A percentile compares a stretch with the other conserved stretches of the same genome.
Conservation (phyloP, 1,140 invertebrate genomes). For the Drepana arcuata region DNA sequence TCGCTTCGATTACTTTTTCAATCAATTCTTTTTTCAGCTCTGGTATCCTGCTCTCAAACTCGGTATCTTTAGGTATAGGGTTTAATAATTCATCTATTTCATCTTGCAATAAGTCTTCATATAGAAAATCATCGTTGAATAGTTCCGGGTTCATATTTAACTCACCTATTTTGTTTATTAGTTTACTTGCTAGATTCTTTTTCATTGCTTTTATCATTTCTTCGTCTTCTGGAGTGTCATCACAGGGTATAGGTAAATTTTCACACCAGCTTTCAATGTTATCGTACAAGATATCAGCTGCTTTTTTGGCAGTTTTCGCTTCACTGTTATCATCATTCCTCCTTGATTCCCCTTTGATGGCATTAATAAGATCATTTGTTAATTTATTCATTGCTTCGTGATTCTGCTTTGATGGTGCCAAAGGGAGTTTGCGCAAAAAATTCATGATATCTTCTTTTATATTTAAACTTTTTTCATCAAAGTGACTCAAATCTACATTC, state of each 20-base stretch:
- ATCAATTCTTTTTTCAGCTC: constrained; percentile 11
- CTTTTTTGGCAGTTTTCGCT: too few relatives aligned
- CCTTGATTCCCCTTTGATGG: too few relatives aligned
- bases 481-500: too few relatives aligned
- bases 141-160: constrained; percentile 23
- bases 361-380: constrained; percentile 1
- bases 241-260: constrained; percentile 5
- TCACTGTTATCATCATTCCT: too few relatives aligned
- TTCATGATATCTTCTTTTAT: too few relatives aligned
- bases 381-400: too few relatives aligned
- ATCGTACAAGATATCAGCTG: constrained; percentile 6
- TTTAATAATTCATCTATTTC: constrained; percentile 17
- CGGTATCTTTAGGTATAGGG: constrained; percentile 7
- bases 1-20: constrained; percentile 12
- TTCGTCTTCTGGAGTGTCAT: constrained; percentile 2
- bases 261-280: constrained; percentile 12
- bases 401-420: too few relatives aligned
- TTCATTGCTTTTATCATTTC: constrained; percentile 6
- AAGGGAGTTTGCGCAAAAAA: too few relatives aligned
- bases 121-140: constrained; percentile 19
- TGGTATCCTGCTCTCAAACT: constrained; percentile 4
- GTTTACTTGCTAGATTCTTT: constrained; percentile 12
- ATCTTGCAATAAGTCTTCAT: constrained; percentile 17
- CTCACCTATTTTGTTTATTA: constrained; percentile 17
- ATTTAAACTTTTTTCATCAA: too few relatives aligned